Conservation (phyloP, 2,113 vertebrate genomes). For the Cyanoliseus patagonus region DNA sequence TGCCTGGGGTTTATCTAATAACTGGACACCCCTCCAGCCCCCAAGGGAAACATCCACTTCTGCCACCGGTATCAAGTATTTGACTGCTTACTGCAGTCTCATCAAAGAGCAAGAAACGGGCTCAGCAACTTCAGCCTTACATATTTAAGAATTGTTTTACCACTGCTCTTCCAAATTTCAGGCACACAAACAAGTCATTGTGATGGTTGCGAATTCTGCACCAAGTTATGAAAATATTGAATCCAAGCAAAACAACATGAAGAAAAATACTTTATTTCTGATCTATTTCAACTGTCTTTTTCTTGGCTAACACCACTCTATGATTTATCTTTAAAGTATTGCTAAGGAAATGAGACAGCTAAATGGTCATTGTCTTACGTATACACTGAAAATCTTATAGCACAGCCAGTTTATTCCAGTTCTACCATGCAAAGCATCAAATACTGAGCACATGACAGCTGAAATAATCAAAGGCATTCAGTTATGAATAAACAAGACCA, state of each 20-base stretch:
- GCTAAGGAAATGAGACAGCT: slow-evolving; percentile 14
- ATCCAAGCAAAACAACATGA: background rate
- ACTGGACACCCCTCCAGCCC: background rate
- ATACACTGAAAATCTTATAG: background rate
- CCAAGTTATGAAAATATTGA: background rate
- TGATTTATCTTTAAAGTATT: slow-evolving; percentile 14
- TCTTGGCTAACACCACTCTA: background rate
- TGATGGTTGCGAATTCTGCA: background rate
- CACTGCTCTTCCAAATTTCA: background rate
- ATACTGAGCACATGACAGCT: background rate
- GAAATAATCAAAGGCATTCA: slow-evolving; percentile 36
- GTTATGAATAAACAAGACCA: slow-evolving; percentile 9
- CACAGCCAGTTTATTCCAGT: slow-evolving; percentile 15
- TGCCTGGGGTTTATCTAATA: background rate
- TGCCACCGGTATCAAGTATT: background rate
- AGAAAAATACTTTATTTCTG: background rate
- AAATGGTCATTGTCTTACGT: background rate
- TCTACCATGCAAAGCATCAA: slow-evolving; percentile 3
- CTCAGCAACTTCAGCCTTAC: background rate
- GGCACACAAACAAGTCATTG: background rate
- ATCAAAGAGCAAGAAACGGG: background rate
- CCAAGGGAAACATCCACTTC: background rate
- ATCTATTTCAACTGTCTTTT: background rate
- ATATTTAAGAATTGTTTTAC: background rate
- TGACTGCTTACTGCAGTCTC: background rate